Evolutionary conservation across 2,797 vertebrate genomes (phyloP).

Genomic region (Diplodus sargus): DNA sequence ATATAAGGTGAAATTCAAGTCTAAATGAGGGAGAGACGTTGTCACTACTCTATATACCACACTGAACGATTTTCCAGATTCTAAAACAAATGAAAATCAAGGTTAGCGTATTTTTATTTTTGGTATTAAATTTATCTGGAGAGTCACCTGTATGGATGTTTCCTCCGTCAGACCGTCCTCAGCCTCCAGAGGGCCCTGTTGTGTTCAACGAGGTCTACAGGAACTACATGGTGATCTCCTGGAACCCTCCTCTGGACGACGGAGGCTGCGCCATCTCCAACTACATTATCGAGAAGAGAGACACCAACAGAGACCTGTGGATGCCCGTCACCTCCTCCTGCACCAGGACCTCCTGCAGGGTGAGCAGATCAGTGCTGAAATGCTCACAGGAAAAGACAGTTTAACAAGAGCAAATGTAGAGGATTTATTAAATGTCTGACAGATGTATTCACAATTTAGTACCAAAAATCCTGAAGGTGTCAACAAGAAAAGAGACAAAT

Average conservation of each 20-base stretch:
- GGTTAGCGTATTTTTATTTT: no score
- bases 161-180: conserved; percentile 90
- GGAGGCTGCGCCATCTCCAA: conserved; percentile 96
- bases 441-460: neutral
- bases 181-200: conserved; percentile 95
- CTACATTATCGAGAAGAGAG: conserved; percentile 97
- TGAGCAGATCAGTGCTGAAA: neutral
- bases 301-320: conserved; percentile 96
- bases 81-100: neutral
- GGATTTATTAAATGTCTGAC: neutral
- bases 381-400: neutral
- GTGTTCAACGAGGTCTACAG: conserved; percentile 95
- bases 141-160: neutral
- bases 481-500: neutral
- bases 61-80: neutral
- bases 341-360: conserved; percentile 92
- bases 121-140: neutral
- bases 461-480: neutral
- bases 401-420: neutral
- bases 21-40: neutral
- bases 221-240: conserved; percentile 95
- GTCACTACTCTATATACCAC: neutral
- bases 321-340: conserved; percentile 96
- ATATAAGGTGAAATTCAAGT: neutral
- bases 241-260: conserved; percentile 97